Percentiles rank a stretch among this genome's conserved stretches.
phyloP scores from a whole-genome alignment of 1,140 invertebrate species.

The Drosophila ficusphila region DNA sequence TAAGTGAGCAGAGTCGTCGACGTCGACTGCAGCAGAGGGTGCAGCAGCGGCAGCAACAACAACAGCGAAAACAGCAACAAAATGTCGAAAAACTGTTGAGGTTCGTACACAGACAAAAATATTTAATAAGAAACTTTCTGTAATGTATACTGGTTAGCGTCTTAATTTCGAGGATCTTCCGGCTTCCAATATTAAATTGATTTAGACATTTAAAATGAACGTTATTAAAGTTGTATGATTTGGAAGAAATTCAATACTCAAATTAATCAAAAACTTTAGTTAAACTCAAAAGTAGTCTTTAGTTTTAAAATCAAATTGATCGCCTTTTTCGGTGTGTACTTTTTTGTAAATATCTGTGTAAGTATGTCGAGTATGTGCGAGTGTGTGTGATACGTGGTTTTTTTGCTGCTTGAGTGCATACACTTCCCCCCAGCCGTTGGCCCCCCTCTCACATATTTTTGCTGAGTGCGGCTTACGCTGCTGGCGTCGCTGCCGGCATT shows the following conservation, averaged over 20 bases:
- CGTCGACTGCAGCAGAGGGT: conserved; percentile 31
- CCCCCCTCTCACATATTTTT: conserved; percentile 13
- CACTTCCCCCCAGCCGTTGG: conserved; percentile 31
- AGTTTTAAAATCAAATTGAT: not conserved
- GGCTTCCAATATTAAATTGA: too few relatives aligned
- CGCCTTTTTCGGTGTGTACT: not conserved
- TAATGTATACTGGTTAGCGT: too few relatives aligned
- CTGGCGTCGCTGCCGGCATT: conserved; percentile 36
- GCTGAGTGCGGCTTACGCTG: conserved; percentile 61
- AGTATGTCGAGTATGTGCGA: conserved; percentile 41
- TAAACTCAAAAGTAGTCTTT: not conserved
- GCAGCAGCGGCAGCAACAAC: conserved; percentile 34
- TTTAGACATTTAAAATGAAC: too few relatives aligned
- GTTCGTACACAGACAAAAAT: conserved; percentile 43
- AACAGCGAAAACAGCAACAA: conserved; percentile 70
- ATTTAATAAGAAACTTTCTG: too few relatives aligned
- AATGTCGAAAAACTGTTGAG: conserved; percentile 80
- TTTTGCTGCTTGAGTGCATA: conserved; percentile 79
- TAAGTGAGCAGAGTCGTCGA: conserved; percentile 51
- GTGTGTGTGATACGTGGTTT: conserved; percentile 73
- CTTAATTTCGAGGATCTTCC: too few relatives aligned
- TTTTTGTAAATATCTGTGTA: conserved; percentile 29
- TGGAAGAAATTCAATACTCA: too few relatives aligned
- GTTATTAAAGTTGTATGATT: too few relatives aligned
- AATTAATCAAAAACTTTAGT: too few relatives aligned